Percentiles rank a stretch among this genome's conserved stretches.
These are phyloP conservation scores for Calyptomena viridis DNA, from an alignment of 2,113 vertebrate genomes.

Conservation along the genomic window DNA sequence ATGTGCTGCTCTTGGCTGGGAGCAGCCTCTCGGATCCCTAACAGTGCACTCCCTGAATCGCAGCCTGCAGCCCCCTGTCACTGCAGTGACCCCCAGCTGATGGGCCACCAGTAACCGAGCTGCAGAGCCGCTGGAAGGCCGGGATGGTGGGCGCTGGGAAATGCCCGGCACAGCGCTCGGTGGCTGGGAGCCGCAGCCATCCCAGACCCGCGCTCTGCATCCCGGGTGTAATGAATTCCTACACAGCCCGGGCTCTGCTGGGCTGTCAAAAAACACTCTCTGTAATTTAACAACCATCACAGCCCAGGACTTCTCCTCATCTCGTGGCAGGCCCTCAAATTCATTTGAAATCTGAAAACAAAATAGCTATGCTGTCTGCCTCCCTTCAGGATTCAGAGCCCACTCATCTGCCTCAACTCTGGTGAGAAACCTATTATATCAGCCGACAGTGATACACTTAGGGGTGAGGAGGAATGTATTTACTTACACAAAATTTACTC, in stretches of 20 bases:
- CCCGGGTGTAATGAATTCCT: background rate
- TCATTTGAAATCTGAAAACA: constrained; percentile 24
- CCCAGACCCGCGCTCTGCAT: fast-evolving
- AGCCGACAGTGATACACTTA: background rate
- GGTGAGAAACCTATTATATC: constrained; percentile 24
- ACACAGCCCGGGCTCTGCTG: background rate
- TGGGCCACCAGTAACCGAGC: fast-evolving
- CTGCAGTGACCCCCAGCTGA: background rate
- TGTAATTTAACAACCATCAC: constrained; percentile 40
- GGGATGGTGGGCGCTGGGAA: fast-evolving
- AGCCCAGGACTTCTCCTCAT: background rate
- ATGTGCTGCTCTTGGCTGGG: background rate
- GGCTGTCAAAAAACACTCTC: background rate
- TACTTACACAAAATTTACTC: constrained; percentile 27
- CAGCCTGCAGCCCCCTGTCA: background rate
- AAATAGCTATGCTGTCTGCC: constrained; percentile 35
- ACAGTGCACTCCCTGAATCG: background rate
- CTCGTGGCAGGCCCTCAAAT: background rate
- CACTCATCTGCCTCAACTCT: background rate
- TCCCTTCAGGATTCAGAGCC: constrained; percentile 28
- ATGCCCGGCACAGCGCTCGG: fast-evolving
- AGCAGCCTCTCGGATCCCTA: background rate
- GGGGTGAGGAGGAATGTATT: constrained; percentile 1
- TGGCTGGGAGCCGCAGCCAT: background rate
- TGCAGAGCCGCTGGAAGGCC: background rate